Evolutionary conservation across 1,140 invertebrate species (phyloP), one percentile per base, ranked within the genome.

Genomic region (Tyrophagus putrescentiae): DNA sequence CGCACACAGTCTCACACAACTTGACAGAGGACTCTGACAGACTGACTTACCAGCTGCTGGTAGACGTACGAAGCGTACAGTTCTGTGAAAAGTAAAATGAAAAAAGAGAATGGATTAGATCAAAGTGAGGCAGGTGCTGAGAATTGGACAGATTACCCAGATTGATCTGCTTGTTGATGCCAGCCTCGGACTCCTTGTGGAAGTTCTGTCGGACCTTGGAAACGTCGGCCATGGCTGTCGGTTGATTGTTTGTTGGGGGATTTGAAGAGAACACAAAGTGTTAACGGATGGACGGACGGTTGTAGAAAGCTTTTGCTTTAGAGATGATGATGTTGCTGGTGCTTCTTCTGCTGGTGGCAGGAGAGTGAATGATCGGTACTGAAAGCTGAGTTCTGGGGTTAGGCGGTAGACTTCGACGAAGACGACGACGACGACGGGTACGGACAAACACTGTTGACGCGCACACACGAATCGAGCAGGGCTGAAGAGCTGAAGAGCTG

Each of bases 131-230:
- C 36, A 21, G 21, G 21, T 39, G 36, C 13, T 39, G 21, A 39
- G 21, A 39, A 39, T 25, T 48, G 7, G 31, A 9, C 27, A 3
- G 18, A 18, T 31, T 54, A 54, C 52, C 52, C n/a, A 88, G 73
- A 72, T 91, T 91, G 66, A 93, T 90, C 72, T 92, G 87, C 57
- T 82, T 80, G 70, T 92, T 91, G 36, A 92, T 76, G 11, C 76
- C 80, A 28, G 76, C 76, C 72, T 91, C 87, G 67, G 80, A 82
- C 61, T 84, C 84, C 41, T 76, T 69, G 60, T 83, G 77, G 70
- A 80, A 91, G 73, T 88, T 88, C 72, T 90, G 85, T 39, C 84
- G 76, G 57, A 73, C 66, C 66, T 67, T 68, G 50, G 32, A 66
- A 33, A 50, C 34, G 23, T 65, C 63, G 65, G 68, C 67, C 11